Evolutionary conservation across 2,797 vertebrate genomes (phyloP).

Genomic region (Pyrrhura leucotis): DNA sequence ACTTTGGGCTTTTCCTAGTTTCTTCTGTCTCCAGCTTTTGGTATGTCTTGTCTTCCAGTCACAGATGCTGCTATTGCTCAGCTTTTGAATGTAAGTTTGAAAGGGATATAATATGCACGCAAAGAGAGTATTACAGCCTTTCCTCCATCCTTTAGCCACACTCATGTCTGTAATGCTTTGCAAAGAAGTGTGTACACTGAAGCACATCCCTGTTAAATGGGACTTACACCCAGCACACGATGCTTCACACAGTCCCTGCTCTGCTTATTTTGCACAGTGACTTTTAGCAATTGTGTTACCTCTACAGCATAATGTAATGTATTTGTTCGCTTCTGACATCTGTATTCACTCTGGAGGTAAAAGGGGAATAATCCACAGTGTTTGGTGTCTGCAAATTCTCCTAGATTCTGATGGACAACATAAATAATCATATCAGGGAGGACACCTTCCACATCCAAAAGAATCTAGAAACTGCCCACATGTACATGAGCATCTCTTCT

Average conservation of each 20-base stretch:
- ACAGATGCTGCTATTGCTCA: not conserved
- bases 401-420: not conserved
- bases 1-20: not conserved
- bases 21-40: not conserved
- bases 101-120: not conserved
- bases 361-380: not conserved
- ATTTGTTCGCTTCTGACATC: not conserved
- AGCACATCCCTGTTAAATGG: not conserved
- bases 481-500: not conserved
- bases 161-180: not conserved
- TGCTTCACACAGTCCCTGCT: accelerated
- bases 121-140: not conserved
- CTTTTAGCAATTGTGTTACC: not conserved
- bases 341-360: not conserved
- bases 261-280: not conserved
- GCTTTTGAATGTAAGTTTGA: not conserved
- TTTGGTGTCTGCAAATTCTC: not conserved
- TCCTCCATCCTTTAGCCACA: not conserved
- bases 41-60: not conserved
- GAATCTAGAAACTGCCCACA: not conserved
- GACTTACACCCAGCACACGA: not conserved
- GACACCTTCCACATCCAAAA: not conserved
- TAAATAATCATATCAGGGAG: not conserved
- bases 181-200: not conserved
- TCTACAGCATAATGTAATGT: not conserved